Percentiles rank a stretch among this genome's conserved stretches.
Evolutionary conservation across 2,888 invertebrate species (phyloP).

Genomic region (Cheilosia soror): DNA sequence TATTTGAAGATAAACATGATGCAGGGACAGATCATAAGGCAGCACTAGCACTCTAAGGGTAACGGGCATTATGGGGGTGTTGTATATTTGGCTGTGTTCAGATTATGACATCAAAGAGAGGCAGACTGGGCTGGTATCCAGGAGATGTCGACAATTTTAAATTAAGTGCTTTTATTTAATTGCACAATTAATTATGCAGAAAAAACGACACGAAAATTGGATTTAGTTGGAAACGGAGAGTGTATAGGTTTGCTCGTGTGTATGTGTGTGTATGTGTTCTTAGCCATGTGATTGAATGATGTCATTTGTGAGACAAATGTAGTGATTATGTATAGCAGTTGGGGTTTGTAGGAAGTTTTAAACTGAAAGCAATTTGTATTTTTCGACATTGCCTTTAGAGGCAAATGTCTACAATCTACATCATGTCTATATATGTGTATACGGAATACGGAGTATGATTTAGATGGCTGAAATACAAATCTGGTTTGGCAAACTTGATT

Average conservation of each 20-base stretch:
- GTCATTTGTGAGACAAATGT: conserved; percentile 63
- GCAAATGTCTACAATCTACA: neutral
- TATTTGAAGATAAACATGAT: conserved; percentile 62
- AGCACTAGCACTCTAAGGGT: neutral
- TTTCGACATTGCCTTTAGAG: conserved; percentile 1
- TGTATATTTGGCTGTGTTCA: conserved; percentile 11
- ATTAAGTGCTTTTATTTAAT: conserved; percentile 71
- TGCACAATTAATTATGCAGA: conserved; percentile 69
- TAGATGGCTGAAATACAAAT: too few species aligned
- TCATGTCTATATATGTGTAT: too few species aligned
- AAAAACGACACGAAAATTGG: conserved; percentile 61
- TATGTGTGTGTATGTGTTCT: neutral
- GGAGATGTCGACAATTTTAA: conserved; percentile 57
- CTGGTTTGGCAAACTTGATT: too few species aligned
- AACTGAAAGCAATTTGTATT: conserved; percentile 40
- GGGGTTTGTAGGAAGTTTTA: neutral
- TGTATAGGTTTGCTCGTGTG: conserved; percentile 20
- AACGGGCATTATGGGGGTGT: neutral
- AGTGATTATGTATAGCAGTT: conserved; percentile 43
- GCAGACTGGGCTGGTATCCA: neutral
- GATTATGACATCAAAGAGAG: conserved; percentile 53
- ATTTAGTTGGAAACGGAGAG: conserved; percentile 47
- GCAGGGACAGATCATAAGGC: conserved; percentile 20
- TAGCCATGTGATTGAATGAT: conserved; percentile 52
- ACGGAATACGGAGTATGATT: too few species aligned